A percentile compares a stretch with the other conserved stretches of the same genome.
Conservation (phyloP, 2,888 invertebrate species). For the Amblyjoppa fuscipennis region DNA sequence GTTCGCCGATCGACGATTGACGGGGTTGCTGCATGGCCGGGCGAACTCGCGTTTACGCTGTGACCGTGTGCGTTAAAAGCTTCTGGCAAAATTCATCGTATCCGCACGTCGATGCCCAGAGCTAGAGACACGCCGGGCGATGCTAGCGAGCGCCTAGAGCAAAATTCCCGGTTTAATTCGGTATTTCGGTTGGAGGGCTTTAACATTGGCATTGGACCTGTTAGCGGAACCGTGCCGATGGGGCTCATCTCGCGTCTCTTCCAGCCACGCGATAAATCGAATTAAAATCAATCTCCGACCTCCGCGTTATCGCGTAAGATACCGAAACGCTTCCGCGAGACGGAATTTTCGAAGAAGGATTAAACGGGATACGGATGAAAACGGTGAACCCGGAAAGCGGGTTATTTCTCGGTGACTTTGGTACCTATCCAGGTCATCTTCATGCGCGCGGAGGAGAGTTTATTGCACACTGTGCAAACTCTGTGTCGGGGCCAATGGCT, state of each 20-base stretch:
- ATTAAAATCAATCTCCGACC: background rate
- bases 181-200: conserved; percentile 69
- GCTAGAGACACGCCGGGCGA: conserved; percentile 21
- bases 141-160: conserved; percentile 1
- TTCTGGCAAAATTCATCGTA: conserved; percentile 67
- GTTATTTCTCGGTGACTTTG: conserved; percentile 72
- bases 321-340: background rate
- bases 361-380: conserved; percentile 44
- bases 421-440: conserved; percentile 83
- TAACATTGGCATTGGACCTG: conserved; percentile 78
- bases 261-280: background rate
- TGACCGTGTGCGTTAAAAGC: conserved; percentile 52
- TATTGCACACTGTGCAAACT: conserved; percentile 35
- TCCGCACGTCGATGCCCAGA: conserved; percentile 5
- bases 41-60: conserved; percentile 36
- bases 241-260: background rate
- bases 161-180: conserved; percentile 72
- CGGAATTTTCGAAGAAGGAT: conserved; percentile 38
- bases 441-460: conserved; percentile 59
- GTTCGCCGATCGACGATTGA: conserved; percentile 46
- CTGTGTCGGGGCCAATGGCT: conserved; percentile 44
- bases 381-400: conserved; percentile 63
- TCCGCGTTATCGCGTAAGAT: background rate
- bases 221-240: conserved; percentile 32
- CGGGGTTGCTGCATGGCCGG: conserved; percentile 34